Evolutionary conservation across 2,888 invertebrate species (phyloP).

Genomic region (Sarcophaga subvicina): DNA sequence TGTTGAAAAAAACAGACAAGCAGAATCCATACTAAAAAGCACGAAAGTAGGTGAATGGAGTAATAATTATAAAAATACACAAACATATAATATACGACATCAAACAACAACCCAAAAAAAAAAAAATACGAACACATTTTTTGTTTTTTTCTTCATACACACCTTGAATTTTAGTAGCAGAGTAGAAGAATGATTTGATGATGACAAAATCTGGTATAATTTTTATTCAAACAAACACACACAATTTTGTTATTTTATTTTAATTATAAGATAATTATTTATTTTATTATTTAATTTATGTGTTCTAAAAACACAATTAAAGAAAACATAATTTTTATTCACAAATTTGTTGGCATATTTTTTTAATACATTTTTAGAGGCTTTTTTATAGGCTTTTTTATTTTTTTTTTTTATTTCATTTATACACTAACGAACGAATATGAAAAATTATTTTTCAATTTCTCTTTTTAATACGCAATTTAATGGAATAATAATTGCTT

Average conservation of each 20-base stretch:
- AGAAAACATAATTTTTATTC: no score
- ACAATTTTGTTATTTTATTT: neutral
- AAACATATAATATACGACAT: conserved; percentile 25
- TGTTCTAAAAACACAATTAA: no score
- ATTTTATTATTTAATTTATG: no score
- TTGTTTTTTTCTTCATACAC: conserved; percentile 25
- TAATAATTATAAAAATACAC: conserved; percentile 70
- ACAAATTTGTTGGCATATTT: no score
- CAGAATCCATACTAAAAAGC: conserved; percentile 46
- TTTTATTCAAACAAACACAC: neutral
- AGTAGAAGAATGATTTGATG: conserved; percentile 23
- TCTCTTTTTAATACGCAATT: no score
- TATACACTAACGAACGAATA: no score
- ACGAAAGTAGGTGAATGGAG: conserved; percentile 80
- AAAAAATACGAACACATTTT: conserved; percentile 4
- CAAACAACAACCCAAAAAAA: conserved; percentile 24
- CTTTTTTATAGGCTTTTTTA: no score
- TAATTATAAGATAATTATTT: neutral
- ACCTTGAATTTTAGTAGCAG: conserved; percentile 54
- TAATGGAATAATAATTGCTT: no score
- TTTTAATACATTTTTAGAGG: no score
- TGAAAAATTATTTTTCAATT: no score
- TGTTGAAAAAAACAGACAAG: conserved; percentile 1
- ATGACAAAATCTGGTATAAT: neutral
- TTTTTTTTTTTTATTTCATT: no score